phyloP scores from a whole-genome alignment of 2,888 invertebrate genomes.

The Notodonta ziczac region DNA sequence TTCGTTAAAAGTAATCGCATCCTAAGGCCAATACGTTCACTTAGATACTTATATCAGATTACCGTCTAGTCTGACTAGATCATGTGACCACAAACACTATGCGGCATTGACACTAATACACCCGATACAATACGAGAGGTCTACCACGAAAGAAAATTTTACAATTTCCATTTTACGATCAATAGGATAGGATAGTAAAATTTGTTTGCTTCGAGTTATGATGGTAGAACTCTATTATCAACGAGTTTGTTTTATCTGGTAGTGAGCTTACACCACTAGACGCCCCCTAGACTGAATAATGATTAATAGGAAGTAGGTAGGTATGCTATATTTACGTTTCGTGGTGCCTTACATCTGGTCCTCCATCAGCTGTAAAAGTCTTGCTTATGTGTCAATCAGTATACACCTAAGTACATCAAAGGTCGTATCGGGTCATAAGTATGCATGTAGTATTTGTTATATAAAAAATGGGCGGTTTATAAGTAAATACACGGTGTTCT shows the following conservation, averaged over 20 bases:
- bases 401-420: no score
- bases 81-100: conserved; percentile 69
- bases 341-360: no score
- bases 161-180: background rate
- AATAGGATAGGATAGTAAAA: no score
- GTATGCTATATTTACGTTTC: no score
- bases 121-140: conserved; percentile 33
- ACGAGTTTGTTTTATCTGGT: conserved; percentile 25
- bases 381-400: no score
- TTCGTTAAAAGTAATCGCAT: conserved; percentile 29
- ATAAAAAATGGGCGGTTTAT: no score
- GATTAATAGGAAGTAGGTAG: background rate
- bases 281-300: conserved; percentile 34
- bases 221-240: conserved; percentile 30
- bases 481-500: no score
- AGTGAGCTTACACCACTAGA: conserved; percentile 13
- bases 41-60: conserved; percentile 60
- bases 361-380: no score
- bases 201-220: conserved; percentile 4
- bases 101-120: conserved; percentile 77
- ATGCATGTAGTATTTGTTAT: no score
- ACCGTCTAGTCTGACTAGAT: conserved; percentile 61
- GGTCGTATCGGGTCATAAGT: no score
- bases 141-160: conserved; percentile 14
- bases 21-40: conserved; percentile 35